Evolutionary conservation across 2,113 vertebrate genomes (phyloP).

Genomic region (Stercorarius parasiticus): DNA sequence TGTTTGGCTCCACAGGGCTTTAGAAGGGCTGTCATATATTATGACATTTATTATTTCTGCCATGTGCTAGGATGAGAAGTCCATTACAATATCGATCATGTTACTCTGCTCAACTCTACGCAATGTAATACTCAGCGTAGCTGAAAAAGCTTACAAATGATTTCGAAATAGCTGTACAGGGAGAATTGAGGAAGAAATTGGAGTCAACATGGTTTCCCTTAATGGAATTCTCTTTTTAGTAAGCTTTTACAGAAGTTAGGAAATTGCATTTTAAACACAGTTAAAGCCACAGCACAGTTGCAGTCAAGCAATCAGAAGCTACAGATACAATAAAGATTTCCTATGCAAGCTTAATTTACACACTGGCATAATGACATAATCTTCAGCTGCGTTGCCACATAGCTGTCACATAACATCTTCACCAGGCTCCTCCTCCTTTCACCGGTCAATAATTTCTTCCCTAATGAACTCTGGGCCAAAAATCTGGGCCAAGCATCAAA

Average conservation of each 20-base stretch:
- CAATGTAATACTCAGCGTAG: neutral
- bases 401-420: neutral
- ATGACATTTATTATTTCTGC: constrained; percentile 48
- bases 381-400: neutral
- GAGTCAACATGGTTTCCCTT: constrained; percentile 13
- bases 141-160: constrained; percentile 16
- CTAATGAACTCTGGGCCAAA: neutral
- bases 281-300: neutral
- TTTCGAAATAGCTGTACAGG: neutral
- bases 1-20: constrained; percentile 7
- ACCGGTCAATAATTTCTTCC: neutral
- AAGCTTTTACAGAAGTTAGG: constrained; percentile 7
- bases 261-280: neutral
- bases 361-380: neutral
- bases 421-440: neutral
- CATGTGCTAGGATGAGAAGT: neutral
- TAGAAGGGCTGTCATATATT: constrained; percentile 36
- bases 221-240: constrained; percentile 29
- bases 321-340: neutral
- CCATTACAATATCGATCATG: constrained; percentile 54
- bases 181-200: neutral
- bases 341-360: neutral
- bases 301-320: neutral
- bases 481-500: neutral
- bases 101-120: neutral